A percentile compares a stretch with the other conserved stretches of the same genome.
Conservation (phyloP, 2,888 invertebrate species). For the Agonum fuliginosum region DNA sequence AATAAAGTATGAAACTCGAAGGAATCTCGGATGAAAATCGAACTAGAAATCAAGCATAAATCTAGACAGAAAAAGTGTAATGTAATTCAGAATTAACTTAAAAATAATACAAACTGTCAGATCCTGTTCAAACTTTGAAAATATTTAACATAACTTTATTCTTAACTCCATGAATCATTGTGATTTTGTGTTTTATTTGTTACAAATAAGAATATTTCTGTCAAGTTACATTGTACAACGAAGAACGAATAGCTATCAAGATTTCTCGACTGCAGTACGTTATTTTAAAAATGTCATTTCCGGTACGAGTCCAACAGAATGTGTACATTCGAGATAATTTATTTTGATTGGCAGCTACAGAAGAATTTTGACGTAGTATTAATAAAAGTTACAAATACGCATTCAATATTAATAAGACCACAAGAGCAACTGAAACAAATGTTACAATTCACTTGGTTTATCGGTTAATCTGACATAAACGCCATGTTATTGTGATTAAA, state of each 20-base stretch:
- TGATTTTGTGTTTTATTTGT: no score
- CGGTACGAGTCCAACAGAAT: not conserved
- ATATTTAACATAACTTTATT: no score
- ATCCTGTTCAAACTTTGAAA: no score
- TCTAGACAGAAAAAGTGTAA: no score
- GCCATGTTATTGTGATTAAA: conserved; percentile 8
- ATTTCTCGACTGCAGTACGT: not conserved
- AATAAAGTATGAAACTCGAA: no score
- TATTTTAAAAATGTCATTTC: not conserved
- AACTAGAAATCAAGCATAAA: no score
- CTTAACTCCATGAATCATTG: no score
- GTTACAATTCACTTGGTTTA: not conserved
- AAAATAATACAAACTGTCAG: no score
- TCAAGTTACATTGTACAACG: not conserved
- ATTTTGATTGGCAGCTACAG: not conserved
- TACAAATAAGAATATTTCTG: not conserved
- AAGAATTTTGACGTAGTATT: not conserved
- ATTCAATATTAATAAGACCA: not conserved
- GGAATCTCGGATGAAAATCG: no score
- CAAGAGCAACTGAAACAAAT: not conserved
- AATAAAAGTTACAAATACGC: no score
- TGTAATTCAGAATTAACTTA: no score
- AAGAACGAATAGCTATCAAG: not conserved
- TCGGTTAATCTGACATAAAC: conserved; percentile 2
- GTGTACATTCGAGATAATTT: not conserved